Base-by-base conservation (phyloP, 2,113 vertebrate genomes). In the Protobothrops mucrosquamatus region DNA sequence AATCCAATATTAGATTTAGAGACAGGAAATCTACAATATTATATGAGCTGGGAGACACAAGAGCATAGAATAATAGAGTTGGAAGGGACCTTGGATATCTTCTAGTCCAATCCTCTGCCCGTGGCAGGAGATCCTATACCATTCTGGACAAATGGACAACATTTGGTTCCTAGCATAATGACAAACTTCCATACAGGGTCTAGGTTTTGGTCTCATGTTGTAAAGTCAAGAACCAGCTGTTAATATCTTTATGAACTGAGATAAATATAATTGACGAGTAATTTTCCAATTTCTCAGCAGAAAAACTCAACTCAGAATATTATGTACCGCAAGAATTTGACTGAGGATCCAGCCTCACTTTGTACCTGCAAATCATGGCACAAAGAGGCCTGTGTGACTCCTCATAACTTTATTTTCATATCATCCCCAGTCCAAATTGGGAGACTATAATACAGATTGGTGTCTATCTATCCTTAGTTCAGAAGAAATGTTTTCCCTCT, bases 1-100 rank as follows among this genome's bases (percentile, higher is more conserved):
- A 97, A 96, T 94, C 94, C 96, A 96, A 97, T 93, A 89, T 96
- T 96, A 95, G 94, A 91, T 96, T 96, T 94, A 96, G 96, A 95
- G 94, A 96, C 94, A 95, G 92, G 88, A 0, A 96, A 95, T 74
- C 81, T 92, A 95, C 93, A 64, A 11, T 64, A 64, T 64, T 89
- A 96, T 59, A 95, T 91, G 92, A 94, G 90, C 93, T 94, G 0
- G 0, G 59, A 96, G 95, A 95, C 69, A 18, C 34, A 59, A 64
- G 92, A 96, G 22, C 56, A 57, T 24, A 59, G 57, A 61, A 61
- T 61, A 61, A 11, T 59, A 3, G 57, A 24, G 57, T 61, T 61
- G 24, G 24, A 61, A 61, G 20, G 57, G 24, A 61, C 2, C 24
- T 61, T 61, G 8, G 57, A 61, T 6, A 3, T 61, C 57, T 61